These are phyloP conservation scores for Diarsia rubi DNA, from an alignment of 2,888 invertebrate species.

Conservation along the genomic window DNA sequence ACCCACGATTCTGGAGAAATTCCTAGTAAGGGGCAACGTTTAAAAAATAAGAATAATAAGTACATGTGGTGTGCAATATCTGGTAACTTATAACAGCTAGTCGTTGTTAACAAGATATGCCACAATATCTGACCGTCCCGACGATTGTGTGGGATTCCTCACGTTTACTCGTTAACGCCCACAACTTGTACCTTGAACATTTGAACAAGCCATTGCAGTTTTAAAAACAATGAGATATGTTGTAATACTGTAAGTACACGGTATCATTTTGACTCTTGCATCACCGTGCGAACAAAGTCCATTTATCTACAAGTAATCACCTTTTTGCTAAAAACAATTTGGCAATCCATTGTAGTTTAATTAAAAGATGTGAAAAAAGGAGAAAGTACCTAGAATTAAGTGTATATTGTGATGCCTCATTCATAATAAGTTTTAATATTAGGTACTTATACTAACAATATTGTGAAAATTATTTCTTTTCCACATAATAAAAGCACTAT, in stretches of 20 bases:
- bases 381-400: conserved; percentile 22
- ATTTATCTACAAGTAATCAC: conserved; percentile 6
- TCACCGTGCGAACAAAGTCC: conserved; percentile 26
- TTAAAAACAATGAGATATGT: conserved; percentile 27
- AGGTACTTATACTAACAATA: conserved; percentile 3
- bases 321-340: conserved; percentile 22
- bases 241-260: conserved; percentile 1
- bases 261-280: background rate
- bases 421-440: background rate
- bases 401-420: background rate
- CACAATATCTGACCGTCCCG: conserved; percentile 16
- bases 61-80: background rate
- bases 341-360: conserved; percentile 32
- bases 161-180: conserved; percentile 24
- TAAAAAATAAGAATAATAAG: too few relatives aligned
- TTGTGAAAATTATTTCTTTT: conserved; percentile 28
- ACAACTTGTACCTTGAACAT: conserved; percentile 29
- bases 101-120: conserved; percentile 25
- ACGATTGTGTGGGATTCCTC: conserved; percentile 33
- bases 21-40: too few relatives aligned
- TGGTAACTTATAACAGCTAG: background rate
- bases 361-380: conserved; percentile 29
- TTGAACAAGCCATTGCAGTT: conserved; percentile 14
- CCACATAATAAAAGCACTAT: conserved; percentile 29
- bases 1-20: too few relatives aligned